Conservation (phyloP, 2,797 vertebrate genomes). For the Xiphophorus birchmanni region DNA sequence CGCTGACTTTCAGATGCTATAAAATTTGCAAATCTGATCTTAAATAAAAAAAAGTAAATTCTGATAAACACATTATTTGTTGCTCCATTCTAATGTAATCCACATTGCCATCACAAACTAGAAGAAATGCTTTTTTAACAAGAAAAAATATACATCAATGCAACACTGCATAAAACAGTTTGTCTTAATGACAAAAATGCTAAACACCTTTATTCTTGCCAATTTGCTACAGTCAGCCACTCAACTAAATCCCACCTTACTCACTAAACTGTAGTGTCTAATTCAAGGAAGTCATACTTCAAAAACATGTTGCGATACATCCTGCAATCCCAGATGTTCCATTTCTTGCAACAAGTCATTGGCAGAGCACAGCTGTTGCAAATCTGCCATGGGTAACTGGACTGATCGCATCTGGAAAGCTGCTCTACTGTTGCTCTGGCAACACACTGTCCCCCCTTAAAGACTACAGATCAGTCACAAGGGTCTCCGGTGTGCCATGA, state of each 20-base stretch:
- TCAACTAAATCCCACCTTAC: not conserved
- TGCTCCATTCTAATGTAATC: not conserved
- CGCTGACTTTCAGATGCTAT: not conserved
- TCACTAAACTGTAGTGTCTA: not conserved
- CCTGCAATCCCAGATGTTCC: not conserved
- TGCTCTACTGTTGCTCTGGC: slow-evolving; percentile 77
- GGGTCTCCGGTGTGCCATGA: slow-evolving; percentile 80
- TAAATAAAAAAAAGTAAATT: not conserved
- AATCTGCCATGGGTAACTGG: slow-evolving; percentile 44
- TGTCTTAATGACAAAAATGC: not conserved
- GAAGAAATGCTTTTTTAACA: not conserved
- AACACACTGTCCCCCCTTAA: slow-evolving; percentile 80
- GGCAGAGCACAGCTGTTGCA: slow-evolving; percentile 60
- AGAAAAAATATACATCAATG: not conserved
- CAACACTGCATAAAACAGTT: not conserved
- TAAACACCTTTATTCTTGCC: not conserved
- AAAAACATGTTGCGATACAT: not conserved
- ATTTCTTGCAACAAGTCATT: not conserved
- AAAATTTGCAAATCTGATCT: not conserved
- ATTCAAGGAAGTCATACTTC: not conserved
- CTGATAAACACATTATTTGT: not conserved
- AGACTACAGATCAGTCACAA: slow-evolving; percentile 77
- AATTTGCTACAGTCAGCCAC: not conserved
- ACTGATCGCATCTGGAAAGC: slow-evolving; percentile 64
- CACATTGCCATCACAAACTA: not conserved